Conservation (phyloP, 2,888 invertebrate species). For the Drosophila mayaguana region DNA sequence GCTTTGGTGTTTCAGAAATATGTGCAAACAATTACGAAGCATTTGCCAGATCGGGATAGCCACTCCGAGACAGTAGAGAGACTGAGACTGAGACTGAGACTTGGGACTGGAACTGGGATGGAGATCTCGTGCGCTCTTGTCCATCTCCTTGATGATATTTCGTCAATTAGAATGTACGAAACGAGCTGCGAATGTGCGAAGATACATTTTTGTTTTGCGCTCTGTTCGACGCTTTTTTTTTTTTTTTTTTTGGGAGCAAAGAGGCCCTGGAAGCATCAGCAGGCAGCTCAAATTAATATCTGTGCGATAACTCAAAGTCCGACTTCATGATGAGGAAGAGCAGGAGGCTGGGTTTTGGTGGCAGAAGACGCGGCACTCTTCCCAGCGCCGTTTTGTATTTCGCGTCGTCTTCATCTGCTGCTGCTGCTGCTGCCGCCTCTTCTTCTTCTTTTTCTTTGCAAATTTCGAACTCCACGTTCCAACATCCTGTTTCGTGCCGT, state of each 20-base stretch:
- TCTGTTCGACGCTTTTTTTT: not conserved
- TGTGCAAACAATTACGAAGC: slow-evolving; percentile 77
- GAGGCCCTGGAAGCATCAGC: slow-evolving; percentile 66
- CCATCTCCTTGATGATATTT: slow-evolving; percentile 68
- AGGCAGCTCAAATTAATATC: slow-evolving; percentile 79
- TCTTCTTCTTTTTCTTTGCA: slow-evolving; percentile 42
- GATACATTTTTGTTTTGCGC: slow-evolving; percentile 58
- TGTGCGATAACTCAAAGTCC: slow-evolving; percentile 78
- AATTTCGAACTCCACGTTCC: slow-evolving; percentile 76
- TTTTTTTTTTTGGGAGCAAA: slow-evolving; percentile 56
- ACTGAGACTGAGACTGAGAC: not conserved
- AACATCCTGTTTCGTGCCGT: slow-evolving; percentile 79
- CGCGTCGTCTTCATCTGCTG: slow-evolving; percentile 13
- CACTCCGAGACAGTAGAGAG: slow-evolving; percentile 14
- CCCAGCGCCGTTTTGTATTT: slow-evolving; percentile 44
- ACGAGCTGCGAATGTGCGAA: slow-evolving; percentile 78
- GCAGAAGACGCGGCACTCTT: slow-evolving; percentile 22
- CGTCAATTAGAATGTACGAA: slow-evolving; percentile 77
- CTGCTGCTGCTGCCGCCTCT: not conserved
- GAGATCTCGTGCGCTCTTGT: slow-evolving; percentile 31
- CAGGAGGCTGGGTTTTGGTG: not conserved
- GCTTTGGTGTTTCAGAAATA: slow-evolving; percentile 78
- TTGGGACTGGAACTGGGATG: slow-evolving; percentile 5
- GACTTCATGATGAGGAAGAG: slow-evolving; percentile 15
- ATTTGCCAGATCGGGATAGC: slow-evolving; percentile 38